These are phyloP conservation scores for Tipula helvola DNA, from an alignment of 2,888 invertebrate species.

Conservation along the genomic window DNA sequence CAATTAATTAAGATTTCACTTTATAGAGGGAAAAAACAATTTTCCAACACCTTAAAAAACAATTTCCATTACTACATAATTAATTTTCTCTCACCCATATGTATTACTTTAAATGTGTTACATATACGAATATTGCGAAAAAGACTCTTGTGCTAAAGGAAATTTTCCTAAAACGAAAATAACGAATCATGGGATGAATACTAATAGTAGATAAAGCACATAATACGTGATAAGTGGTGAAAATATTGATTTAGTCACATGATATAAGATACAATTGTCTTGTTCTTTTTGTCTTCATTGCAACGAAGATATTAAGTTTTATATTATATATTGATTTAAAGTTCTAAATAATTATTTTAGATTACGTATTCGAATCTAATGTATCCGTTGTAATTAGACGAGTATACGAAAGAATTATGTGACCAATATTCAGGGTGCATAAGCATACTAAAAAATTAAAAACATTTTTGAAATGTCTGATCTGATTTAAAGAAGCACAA, in stretches of 20 bases:
- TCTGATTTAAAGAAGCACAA: background rate
- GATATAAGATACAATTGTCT: background rate
- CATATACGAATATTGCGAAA: too few species aligned
- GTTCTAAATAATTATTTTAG: background rate
- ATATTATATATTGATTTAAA: background rate
- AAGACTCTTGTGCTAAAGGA: too few species aligned
- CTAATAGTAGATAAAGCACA: conserved; percentile 10
- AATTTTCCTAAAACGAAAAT: background rate
- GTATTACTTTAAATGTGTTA: background rate
- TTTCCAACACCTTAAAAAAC: background rate
- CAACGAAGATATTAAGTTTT: background rate
- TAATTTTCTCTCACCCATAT: background rate
- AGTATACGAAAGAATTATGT: background rate
- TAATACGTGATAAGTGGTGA: conserved; percentile 12
- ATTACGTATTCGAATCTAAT: too few species aligned
- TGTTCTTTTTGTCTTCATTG: background rate
- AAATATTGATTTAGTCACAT: conserved; percentile 12
- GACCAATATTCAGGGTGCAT: background rate
- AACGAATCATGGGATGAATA: conserved; percentile 9
- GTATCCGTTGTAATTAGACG: too few species aligned
- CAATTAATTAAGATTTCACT: background rate
- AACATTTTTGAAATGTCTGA: background rate
- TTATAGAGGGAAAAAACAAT: background rate
- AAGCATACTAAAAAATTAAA: background rate
- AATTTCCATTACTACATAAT: background rate